These are phyloP conservation scores for Pholis gunnellus DNA, from an alignment of 2,113 vertebrate species.

Conservation along the genomic window DNA sequence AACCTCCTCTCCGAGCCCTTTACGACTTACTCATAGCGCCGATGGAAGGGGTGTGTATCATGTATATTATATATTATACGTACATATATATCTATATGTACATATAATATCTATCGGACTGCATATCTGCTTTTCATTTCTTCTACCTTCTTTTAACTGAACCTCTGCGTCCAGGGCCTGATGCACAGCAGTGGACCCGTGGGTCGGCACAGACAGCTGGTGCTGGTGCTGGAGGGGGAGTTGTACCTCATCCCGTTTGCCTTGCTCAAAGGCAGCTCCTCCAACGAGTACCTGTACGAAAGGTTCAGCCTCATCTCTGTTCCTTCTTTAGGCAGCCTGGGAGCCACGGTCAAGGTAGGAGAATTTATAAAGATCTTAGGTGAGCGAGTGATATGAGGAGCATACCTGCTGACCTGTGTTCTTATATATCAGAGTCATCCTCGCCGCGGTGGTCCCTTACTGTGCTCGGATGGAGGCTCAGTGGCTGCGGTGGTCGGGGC, in stretches of 20 bases:
- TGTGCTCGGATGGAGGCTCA: slow-evolving; percentile 87
- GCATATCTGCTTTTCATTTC: background rate
- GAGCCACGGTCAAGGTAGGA: slow-evolving; percentile 85
- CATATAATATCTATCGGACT: no score
- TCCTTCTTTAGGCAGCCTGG: slow-evolving; percentile 90
- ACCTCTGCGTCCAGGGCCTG: slow-evolving; percentile 84
- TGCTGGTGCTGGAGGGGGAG: slow-evolving; percentile 94
- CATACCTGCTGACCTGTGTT: no score
- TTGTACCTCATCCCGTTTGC: slow-evolving; percentile 96
- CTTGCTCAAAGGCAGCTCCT: slow-evolving; percentile 95
- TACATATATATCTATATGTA: no score
- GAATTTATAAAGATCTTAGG: background rate
- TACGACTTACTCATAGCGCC: slow-evolving; percentile 95
- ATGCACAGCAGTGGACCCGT: slow-evolving; percentile 95
- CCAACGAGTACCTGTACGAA: slow-evolving; percentile 96
- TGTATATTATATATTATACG: no score
- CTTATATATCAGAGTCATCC: slow-evolving; percentile 55
- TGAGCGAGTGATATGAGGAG: no score
- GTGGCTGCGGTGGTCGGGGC: slow-evolving; percentile 93
- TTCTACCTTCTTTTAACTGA: background rate
- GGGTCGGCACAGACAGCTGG: slow-evolving; percentile 91
- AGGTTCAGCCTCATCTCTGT: slow-evolving; percentile 93
- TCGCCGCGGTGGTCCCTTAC: slow-evolving; percentile 80
- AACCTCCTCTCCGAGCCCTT: slow-evolving; percentile 90
- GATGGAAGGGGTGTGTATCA: slow-evolving; percentile 91